phyloP scores from a whole-genome alignment of 2,113 vertebrate species.

The Prinia subflava region DNA sequence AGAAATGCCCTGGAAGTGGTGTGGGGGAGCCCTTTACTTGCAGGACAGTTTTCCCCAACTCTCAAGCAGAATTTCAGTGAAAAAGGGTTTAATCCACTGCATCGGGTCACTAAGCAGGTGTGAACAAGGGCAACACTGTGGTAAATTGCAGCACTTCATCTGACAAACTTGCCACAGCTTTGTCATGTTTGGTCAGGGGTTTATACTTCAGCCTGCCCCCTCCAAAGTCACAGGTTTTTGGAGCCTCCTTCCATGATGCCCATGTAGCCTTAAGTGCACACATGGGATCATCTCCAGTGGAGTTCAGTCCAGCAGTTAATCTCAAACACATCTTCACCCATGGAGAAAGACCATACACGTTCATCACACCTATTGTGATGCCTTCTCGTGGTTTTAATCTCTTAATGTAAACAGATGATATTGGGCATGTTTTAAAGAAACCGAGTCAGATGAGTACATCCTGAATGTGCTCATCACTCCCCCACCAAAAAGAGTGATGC shows the following conservation, averaged over 20 bases:
- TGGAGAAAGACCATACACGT: not conserved
- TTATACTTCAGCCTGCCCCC: not conserved
- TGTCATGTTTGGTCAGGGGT: not conserved
- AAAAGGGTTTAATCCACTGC: not conserved
- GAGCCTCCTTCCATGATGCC: not conserved
- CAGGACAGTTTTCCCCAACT: not conserved
- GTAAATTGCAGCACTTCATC: not conserved
- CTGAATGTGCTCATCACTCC: not conserved
- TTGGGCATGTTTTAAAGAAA: not conserved
- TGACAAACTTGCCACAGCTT: not conserved
- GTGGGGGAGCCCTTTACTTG: fast-evolving
- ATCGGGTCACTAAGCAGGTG: not conserved
- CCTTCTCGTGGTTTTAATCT: not conserved
- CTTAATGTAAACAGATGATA: not conserved
- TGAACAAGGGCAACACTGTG: not conserved
- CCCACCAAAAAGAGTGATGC: not conserved
- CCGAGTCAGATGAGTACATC: not conserved
- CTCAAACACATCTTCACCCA: not conserved
- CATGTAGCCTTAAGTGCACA: fast-evolving
- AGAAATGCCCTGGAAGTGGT: not conserved
- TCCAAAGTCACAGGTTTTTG: not conserved
- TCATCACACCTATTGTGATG: not conserved
- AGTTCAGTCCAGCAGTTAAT: not conserved
- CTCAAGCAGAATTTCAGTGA: not conserved
- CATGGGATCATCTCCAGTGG: not conserved